Evolutionary conservation across 2,113 vertebrate species (phyloP), one percentile per base, ranked within the genome.

Genomic region (Bufo gargarizans): DNA sequence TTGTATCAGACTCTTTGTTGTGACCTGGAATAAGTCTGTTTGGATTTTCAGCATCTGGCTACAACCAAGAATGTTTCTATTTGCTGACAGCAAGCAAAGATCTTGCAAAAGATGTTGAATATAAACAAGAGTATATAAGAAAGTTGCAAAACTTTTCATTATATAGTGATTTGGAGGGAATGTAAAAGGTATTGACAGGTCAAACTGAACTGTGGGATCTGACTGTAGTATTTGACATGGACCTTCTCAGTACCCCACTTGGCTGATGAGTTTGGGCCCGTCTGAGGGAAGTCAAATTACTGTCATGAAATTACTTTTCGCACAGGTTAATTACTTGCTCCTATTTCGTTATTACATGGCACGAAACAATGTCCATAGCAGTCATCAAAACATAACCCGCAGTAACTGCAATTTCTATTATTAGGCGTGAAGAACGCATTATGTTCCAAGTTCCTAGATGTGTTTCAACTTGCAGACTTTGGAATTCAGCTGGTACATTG

Each of bases 291-390:
- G 77, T 13, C 49, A 67, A 49, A 83, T 69, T 83, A 83, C 19
- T 67, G 47, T 47, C 61, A 67, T 22, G 10, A 83, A 83, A 67
- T 83, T 83, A 69, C 81, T 83, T 83, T 83, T 83, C 81, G 53
- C 63, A 69, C 59, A 33, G 81, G 81, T 83, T 83, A 83, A 83
- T 83, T 83, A 83, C 45, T 61, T 67, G 81, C 45, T 69, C 81
- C 45, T 67, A 50, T 69, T 83, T 83, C 45, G 22, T 69, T 67
- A 83, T 83, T 67, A 83, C 47, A 33, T 53, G 81, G 61, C 61
- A 83, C 22, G 47, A 83, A 83, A 12, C 45, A 63, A 83, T 83
- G 81, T 65, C 81, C 63, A 50, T 83, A 83, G 47, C 63, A 67
- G 47, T 22, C 45, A 83, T 83, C 81, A 22, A 69, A 76, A 83